Conservation (phyloP, 2,113 vertebrate species). For the Chaetura pelagica region DNA sequence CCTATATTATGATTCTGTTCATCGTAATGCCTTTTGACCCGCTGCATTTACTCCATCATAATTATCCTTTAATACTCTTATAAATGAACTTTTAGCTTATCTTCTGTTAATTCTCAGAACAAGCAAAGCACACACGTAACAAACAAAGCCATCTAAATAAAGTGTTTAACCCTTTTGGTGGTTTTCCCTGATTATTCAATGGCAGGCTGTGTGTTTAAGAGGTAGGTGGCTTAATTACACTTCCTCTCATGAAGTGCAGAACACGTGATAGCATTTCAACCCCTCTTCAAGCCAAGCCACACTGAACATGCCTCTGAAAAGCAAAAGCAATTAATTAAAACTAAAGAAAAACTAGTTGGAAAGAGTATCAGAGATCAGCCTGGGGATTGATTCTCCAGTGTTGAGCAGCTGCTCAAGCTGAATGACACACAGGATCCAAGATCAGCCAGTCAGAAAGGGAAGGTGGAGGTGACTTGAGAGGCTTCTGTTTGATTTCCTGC, state of each 20-base stretch:
- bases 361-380: neutral
- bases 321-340: neutral
- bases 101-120: constrained; percentile 83
- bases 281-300: neutral
- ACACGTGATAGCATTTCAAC: neutral
- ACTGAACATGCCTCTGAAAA: neutral
- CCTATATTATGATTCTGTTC: constrained; percentile 76
- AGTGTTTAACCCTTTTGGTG: constrained; percentile 78
- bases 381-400: neutral
- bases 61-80: constrained; percentile 90
- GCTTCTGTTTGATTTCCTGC: neutral
- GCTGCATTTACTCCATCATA: constrained; percentile 84
- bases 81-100: constrained; percentile 87
- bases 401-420: accelerated
- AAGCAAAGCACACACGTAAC: constrained; percentile 78
- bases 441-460: neutral
- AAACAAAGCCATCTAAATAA: constrained; percentile 81
- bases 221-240: neutral
- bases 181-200: constrained; percentile 52
- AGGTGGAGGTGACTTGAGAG: accelerated
- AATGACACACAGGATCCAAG: neutral
- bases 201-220: neutral
- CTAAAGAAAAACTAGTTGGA: neutral
- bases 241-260: neutral
- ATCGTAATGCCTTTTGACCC: constrained; percentile 83